Base-by-base conservation (phyloP, 2,797 vertebrate species). In the Gobionotothen gibberifrons region DNA sequence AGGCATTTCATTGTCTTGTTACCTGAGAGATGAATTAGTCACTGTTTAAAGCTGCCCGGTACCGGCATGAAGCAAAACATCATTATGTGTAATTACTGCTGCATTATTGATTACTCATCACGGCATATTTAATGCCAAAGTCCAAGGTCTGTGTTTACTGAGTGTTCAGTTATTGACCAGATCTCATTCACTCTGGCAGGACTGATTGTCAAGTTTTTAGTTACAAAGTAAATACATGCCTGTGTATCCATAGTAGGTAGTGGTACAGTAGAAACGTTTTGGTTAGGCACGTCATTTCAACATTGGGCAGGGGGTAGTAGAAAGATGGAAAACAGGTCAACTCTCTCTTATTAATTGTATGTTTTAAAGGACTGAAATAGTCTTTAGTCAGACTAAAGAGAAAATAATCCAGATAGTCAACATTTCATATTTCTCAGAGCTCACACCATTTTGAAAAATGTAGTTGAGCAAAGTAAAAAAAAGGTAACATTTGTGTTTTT, bases 1-100 rank as follows among this genome's bases (percentile, higher is more conserved):
- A 44, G 17, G 52, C 29, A 40, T 51, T 16, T 62, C 51, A 61
- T 47, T 43, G 71, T 65, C 69, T 62, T 12, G 59, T 64, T 74
- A 60, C 69, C 77, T 48, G 43, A 55, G 67, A 32, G 60, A 69
- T 5, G 52, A 36, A 59, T 84, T 57, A 78, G 52, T 82, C 84
- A 88, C 55, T 5, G 26, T 75, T 77, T 43, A 36, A 72, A 61
- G 60, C 54, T 52, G 16, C 0, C 9, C 19, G 66, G 22, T 47
- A n/a, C n/a, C n/a, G n/a, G 17, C 55, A 64, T 53, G 13, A 70
- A 36, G 64, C 46, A 51, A 65, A 72, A 68, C 15, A 54, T 77
- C 65, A 69, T 84, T 53, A 74, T 61, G 57, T 53, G 44, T 64
- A 26, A 81, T 78, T 70, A 63, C 54, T 54, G 69, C 42, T n/a